phyloP scores from a whole-genome alignment of 1,140 invertebrate genomes.

The Rhagoletis zephyria region DNA sequence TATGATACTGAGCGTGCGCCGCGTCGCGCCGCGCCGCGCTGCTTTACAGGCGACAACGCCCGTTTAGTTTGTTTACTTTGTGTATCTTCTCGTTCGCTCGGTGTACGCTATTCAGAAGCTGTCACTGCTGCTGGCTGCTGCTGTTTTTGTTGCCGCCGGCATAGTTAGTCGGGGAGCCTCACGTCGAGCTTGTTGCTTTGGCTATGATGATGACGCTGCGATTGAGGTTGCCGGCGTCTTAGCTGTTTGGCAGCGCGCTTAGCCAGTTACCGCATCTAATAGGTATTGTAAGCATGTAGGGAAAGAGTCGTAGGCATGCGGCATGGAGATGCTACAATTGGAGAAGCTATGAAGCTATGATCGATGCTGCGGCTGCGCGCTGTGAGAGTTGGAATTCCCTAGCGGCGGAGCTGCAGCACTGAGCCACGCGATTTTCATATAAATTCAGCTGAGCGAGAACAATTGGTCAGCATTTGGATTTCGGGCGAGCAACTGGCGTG shows the following conservation, averaged over 20 bases:
- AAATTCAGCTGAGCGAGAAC: constrained; percentile 42
- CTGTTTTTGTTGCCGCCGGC: neutral
- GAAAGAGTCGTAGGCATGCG: constrained; percentile 10
- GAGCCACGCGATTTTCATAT: constrained; percentile 34
- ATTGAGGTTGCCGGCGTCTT: constrained; percentile 43
- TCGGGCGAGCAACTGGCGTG: constrained; percentile 44
- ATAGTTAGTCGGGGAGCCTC: neutral
- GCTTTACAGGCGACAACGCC: neutral
- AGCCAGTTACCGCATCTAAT: constrained; percentile 1
- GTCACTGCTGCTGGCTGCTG: neutral
- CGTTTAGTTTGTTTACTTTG: constrained; percentile 30
- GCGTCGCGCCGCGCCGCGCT: too few relatives aligned
- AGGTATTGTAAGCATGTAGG: neutral
- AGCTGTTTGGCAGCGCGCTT: constrained; percentile 8
- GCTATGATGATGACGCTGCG: neutral
- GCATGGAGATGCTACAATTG: neutral
- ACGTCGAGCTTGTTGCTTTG: neutral
- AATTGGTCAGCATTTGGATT: constrained; percentile 39
- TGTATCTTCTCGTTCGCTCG: neutral
- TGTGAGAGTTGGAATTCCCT: constrained; percentile 49
- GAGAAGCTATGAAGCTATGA: neutral
- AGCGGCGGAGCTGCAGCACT: neutral
- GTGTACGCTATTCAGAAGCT: neutral
- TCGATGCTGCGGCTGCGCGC: neutral
- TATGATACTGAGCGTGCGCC: constrained; percentile 21